Conservation (phyloP, 2,888 invertebrate species). For the Megamerina dolium region DNA sequence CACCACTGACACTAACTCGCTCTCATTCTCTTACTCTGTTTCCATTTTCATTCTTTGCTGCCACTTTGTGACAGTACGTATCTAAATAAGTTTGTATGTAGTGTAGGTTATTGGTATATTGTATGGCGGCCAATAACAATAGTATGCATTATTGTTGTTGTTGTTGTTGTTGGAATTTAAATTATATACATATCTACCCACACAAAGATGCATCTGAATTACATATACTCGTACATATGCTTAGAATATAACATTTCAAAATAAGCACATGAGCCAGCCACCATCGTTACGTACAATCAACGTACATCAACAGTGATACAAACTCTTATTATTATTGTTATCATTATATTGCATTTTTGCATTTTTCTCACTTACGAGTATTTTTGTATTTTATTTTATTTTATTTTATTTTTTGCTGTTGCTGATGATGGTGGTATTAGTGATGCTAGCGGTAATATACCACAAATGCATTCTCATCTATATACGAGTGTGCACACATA, state of each 20-base stretch:
- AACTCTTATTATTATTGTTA: slow-evolving; percentile 1
- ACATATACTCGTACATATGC: neutral
- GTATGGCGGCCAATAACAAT: neutral
- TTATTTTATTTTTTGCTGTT: neutral
- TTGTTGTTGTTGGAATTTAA: neutral
- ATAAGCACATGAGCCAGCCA: too few species aligned
- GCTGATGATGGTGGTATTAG: neutral
- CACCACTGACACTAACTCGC: too few species aligned
- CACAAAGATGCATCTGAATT: too few species aligned
- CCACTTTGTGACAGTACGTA: too few species aligned
- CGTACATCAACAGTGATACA: neutral
- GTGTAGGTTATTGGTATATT: slow-evolving; percentile 5
- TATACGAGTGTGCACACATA: too few species aligned
- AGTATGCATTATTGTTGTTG: neutral
- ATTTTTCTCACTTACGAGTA: too few species aligned
- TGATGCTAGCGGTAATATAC: neutral
- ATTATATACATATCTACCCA: neutral
- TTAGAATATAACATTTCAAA: neutral
- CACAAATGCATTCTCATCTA: too few species aligned
- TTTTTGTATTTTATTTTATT: too few species aligned
- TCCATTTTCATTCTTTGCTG: neutral
- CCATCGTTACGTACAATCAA: too few species aligned
- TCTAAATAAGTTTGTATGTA: too few species aligned
- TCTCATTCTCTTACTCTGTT: too few species aligned
- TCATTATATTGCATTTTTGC: too few species aligned